phyloP scores from a whole-genome alignment of 2,888 invertebrate genomes.

The Mystacides longicornis region DNA sequence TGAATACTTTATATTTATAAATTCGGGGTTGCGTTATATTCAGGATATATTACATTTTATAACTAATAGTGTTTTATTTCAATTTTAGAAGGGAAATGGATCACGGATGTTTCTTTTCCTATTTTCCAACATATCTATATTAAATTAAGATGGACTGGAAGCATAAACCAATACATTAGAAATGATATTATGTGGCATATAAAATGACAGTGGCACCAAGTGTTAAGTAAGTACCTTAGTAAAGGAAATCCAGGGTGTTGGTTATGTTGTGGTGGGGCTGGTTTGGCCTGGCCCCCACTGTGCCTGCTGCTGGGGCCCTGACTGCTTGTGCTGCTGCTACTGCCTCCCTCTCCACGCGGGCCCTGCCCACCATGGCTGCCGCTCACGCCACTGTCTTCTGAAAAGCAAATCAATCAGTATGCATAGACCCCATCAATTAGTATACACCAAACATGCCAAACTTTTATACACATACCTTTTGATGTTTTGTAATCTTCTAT shows the following conservation, averaged over 20 bases:
- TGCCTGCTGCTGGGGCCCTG: slow-evolving; percentile 6
- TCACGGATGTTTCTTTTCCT: no score
- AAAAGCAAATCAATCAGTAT: neutral
- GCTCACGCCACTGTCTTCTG: slow-evolving; percentile 25
- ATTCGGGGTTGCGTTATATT: no score
- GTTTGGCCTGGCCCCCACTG: slow-evolving; percentile 13
- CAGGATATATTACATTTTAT: no score
- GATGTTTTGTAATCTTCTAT: slow-evolving; percentile 23
- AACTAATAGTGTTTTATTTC: no score
- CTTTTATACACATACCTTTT: slow-evolving; percentile 17
- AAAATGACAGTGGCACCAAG: no score
- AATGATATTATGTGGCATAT: no score
- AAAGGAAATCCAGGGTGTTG: slow-evolving; percentile 16
- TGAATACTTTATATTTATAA: no score
- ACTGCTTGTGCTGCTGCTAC: slow-evolving; percentile 12
- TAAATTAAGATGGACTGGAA: no score
- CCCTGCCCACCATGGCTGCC: slow-evolving; percentile 24
- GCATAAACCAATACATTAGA: no score
- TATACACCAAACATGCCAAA: neutral
- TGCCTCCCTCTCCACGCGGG: slow-evolving; percentile 8
- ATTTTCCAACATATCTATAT: no score
- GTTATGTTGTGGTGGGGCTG: slow-evolving; percentile 14
- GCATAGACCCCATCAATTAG: neutral
- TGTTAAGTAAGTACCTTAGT: slow-evolving; percentile 16
- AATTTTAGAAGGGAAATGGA: no score